These are phyloP conservation scores for Nemurella pictetii DNA, from an alignment of 2,888 invertebrate species.

Conservation along the genomic window DNA sequence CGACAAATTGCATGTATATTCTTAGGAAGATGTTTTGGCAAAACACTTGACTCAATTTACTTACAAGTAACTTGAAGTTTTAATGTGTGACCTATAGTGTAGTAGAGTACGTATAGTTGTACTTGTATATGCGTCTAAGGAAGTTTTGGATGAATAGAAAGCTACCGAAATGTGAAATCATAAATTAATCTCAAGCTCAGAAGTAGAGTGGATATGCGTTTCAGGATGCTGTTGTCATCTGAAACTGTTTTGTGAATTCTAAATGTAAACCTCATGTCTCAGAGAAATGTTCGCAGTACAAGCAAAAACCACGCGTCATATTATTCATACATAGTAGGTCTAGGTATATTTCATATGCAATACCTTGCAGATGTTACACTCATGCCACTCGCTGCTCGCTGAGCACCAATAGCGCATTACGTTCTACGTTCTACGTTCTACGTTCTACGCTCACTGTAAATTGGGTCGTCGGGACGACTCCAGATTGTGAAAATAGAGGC, in stretches of 20 bases:
- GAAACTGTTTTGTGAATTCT: constrained; percentile 32
- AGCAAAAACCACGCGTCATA: constrained; percentile 22
- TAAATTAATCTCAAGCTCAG: constrained; percentile 25
- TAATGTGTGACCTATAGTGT: neutral
- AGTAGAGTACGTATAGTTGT: neutral
- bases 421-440: no score
- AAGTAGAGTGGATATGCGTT: constrained; percentile 3
- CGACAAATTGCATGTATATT: no score
- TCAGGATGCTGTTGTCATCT: constrained; percentile 17
- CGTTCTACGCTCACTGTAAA: no score
- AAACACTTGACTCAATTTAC: neutral
- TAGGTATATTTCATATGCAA: constrained; percentile 15
- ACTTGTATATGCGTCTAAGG: neutral
- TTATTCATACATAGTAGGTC: neutral
- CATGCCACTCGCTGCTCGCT: no score
- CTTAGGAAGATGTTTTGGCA: neutral
- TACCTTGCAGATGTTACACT: constrained; percentile 18
- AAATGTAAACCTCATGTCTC: constrained; percentile 30
- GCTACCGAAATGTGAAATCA: constrained; percentile 22
- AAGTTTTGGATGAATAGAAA: constrained; percentile 8
- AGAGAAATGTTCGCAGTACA: constrained; percentile 17
- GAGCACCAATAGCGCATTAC: neutral
- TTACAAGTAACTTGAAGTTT: neutral
- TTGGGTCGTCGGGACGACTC: neutral
- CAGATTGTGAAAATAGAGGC: neutral